Evolutionary conservation across 2,888 invertebrate species (phyloP), one percentile per base, ranked within the genome.

Genomic region (Polietes domitor): DNA sequence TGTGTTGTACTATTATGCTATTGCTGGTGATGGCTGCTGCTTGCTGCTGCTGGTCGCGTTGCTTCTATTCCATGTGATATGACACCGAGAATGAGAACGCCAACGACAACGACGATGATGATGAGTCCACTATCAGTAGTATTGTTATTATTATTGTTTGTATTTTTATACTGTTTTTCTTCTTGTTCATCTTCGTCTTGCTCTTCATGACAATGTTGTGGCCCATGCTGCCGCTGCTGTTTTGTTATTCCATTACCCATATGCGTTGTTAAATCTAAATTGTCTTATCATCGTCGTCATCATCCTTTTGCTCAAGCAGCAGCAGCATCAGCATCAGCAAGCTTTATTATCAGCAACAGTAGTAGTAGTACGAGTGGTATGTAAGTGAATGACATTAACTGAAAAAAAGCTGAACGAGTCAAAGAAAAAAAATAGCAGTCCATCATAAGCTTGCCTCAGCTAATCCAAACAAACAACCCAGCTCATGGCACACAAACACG

Each of bases 121-220:
- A 77, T 72, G 65, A 73, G 74, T 77, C 73, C 26, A 80, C 80
- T 83, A 83, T 83, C 80, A 71, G 65, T 71, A n/a, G 41, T 70
- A n/a, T 68, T 41, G 21, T 43, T 58, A 41, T 68, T 37, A 21
- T 68, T 41, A 43, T 70, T 70, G 50, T 50, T 70, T 73, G 32
- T 74, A 43, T 71, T 26, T 19, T 26, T 70, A 24, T 50, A 58
- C 26, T 41, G 4, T 47, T 70, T 76, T 43, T 71, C 15, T 58
- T 58, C 24, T 24, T 47, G 47, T 19, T 55, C 55, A 26, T 58
- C 19, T 17, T 53, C 21, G 21, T 24, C 58, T 58, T 5, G 3
- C 12, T 47, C 47, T n/a, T 47, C n/a, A 47, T 47, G 47, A n/a
- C n/a, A n/a, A 47, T 47, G n/a, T n/a, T 47, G 47, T n/a, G 47